Evolutionary conservation across 2,113 vertebrate species (phyloP), one percentile per base, ranked within the genome.

Genomic region (Pteruthius melanotis): DNA sequence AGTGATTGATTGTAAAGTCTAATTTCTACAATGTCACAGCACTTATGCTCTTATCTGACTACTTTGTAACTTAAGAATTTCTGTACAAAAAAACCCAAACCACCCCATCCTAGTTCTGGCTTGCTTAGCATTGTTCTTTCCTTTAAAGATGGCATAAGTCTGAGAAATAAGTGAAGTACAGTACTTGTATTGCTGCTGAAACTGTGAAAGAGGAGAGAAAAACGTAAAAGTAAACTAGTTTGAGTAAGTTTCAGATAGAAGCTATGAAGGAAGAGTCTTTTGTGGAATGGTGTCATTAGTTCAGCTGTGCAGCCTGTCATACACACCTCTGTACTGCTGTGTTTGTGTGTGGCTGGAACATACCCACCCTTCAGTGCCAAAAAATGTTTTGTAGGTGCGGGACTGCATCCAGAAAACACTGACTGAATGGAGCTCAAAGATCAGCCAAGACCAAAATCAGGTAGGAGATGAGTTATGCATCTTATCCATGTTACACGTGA

Each of bases 341-440:
- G 15, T 79, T 77, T 81, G 37, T 93, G 13, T 76, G 72, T 2
- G 15, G 30, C 20, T 80, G 3, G 54, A 59, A 22, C 28, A 22
- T 13, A 37, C 44, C 27, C 18, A 9, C 2, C 1, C 16, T 60
- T 72, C 16, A 82, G 0, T 31, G 6, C 47, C 21, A 31, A 56
- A n/a, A 50, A 44, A 65, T 88, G 9, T 88, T 97, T 98, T 98
- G 71, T 98, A 99, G 99, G 98, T 99, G 91, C 98, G 98, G 87
- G 99, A 99, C 95, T 99, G 99, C 97, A 99, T 99, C 97, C 98
- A 98, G 93, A 99, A 98, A 69, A 99, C 99, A 0, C 97, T 99
- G 95, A 99, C 97, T 72, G 99, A 99, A 56, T 99, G 99, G 99
- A 98, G 98, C 95, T 98, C 98, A 27, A 98, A 98, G 61, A 96